Base-by-base conservation (phyloP, 2,797 vertebrate species). In the Setipinna tenuifilis region DNA sequence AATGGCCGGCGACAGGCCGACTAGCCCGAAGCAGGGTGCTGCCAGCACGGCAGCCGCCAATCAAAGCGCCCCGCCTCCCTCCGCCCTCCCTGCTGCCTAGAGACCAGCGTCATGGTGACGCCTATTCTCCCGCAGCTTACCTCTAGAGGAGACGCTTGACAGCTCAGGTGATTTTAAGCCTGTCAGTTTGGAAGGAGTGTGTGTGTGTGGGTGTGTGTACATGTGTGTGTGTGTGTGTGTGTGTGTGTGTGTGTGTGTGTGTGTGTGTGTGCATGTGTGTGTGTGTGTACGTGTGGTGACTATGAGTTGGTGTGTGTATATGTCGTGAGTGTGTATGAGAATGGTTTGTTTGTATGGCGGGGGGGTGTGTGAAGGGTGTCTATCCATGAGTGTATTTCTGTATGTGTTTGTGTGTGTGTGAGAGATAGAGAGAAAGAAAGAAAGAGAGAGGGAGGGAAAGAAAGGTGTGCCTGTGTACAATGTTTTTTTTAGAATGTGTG, bases 1-100 rank as follows among this genome's bases (percentile, higher is more conserved):
- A 87, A 87, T 87, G 84, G 65, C 61, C 83, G 61, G 58, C 2
- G 12, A 54, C 58, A 61, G 54, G 82, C 46, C 25, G 17, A 57
- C 16, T 82, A 44, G 85, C 16, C 83, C 19, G 65, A 6, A 71
- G 65, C 28, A 16, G 65, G 14, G 5, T 14, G 14, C 65, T 16
- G 12, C 28, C 65, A 23, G 54, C 14, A 28, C 11, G 65, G 65
- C 25, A 7, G 85, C 54, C 6, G 9, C 78, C 82, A 83, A 83
- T 87, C 86, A 87, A 23, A 83, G 61, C 46, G 41, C 35, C 10
- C n/a, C 80, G 9, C 75, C 19, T 2, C 57, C 35, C 41, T 48
- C 57, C 84, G n/a, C n/a, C n/a, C n/a, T n/a, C 25, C 46, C 44
- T 46, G 68, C n/a, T 28, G 9, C 16, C 71, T 21, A 35, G 71